Percentiles rank a stretch among this genome's conserved stretches.
phyloP scores from a whole-genome alignment of 2,113 vertebrate species.

The Psephotus haematonotus region DNA sequence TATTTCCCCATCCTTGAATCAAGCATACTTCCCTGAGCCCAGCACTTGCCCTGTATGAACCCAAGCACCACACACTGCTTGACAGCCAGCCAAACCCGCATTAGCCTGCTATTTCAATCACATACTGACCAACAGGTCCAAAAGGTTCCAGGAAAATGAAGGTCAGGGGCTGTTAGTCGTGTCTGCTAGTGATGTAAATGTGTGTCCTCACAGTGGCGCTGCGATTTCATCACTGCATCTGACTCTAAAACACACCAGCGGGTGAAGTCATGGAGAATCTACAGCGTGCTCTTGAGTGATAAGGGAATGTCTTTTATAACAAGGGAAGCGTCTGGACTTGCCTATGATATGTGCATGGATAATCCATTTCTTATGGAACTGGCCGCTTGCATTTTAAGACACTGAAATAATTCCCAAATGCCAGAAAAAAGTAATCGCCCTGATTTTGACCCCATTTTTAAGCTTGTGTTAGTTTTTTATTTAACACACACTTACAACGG shows the following conservation, averaged over 20 bases:
- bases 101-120: not conserved
- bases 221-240: not conserved
- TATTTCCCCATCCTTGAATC: not conserved
- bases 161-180: not conserved
- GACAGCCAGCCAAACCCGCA: not conserved
- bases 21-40: not conserved
- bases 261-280: not conserved
- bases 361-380: slow-evolving; percentile 40
- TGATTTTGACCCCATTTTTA: not conserved
- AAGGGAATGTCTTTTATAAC: not conserved
- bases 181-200: not conserved
- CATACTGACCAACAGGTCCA: not conserved
- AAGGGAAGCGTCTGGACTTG: not conserved
- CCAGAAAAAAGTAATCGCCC: slow-evolving; percentile 44
- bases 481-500: not conserved
- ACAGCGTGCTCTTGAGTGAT: not conserved
- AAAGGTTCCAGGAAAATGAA: not conserved
- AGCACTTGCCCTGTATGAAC: not conserved
- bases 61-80: not conserved
- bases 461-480: not conserved
- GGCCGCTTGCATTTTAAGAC: not conserved
- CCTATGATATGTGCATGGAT: not conserved
- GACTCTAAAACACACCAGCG: not conserved
- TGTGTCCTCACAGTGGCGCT: not conserved
- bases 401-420: slow-evolving; percentile 22